phyloP scores from a whole-genome alignment of 2,888 invertebrate genomes.

The Yponomeuta evonymella region DNA sequence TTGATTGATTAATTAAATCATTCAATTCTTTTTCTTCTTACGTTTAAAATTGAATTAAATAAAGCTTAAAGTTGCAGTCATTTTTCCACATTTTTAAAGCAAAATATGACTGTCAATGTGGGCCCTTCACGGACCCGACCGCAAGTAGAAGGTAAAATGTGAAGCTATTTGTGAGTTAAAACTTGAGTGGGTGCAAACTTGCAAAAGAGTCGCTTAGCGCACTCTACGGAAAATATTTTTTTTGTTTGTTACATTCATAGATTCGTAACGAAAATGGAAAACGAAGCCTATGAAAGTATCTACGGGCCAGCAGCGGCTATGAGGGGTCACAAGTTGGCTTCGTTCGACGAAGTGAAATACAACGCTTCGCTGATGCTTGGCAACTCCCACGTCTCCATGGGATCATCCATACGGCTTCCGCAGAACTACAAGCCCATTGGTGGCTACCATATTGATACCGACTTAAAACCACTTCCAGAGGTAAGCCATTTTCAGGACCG shows the following conservation, averaged over 20 bases:
- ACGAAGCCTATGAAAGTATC: constrained; percentile 20
- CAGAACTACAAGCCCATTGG: constrained; percentile 24
- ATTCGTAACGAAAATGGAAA: neutral
- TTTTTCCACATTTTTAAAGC: no score
- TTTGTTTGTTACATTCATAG: neutral
- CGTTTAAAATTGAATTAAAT: no score
- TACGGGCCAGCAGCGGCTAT: constrained; percentile 19
- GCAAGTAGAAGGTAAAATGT: no score
- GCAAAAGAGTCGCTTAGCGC: no score
- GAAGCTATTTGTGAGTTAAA: no score
- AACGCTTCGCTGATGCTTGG: constrained; percentile 21
- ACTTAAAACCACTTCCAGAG: constrained; percentile 40
- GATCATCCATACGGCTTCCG: constrained; percentile 21
- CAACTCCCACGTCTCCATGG: constrained; percentile 25
- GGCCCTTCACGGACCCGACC: no score
- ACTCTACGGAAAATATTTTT: no score
- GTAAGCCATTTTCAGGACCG: constrained; percentile 28
- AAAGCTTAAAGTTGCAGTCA: no score
- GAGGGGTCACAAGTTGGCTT: constrained; percentile 12
- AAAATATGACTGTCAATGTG: no score
- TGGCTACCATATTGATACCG: constrained; percentile 23
- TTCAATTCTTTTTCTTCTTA: no score
- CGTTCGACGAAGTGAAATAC: constrained; percentile 20
- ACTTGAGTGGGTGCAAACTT: no score
- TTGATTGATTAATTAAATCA: no score